Base-by-base conservation (phyloP, 1,140 invertebrate species). In the Euschistus heros region DNA sequence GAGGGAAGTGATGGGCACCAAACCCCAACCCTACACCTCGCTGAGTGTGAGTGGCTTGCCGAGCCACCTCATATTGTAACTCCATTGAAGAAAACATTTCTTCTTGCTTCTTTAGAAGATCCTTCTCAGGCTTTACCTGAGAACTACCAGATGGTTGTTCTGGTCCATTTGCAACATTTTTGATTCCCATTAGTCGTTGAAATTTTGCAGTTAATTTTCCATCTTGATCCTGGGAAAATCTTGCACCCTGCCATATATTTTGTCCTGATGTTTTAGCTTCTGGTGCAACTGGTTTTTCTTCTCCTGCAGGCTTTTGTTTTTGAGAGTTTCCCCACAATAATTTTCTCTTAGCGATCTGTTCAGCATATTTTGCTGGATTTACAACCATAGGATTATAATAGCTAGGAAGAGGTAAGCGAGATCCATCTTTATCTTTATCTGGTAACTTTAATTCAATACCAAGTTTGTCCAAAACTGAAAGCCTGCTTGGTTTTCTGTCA, bases 131-230 rank as follows among this genome's bases (percentile, higher is more conserved):
- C 6, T 44, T 27, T 15, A 7, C 20, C 15, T 55, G 18, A 37
- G 46, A 20, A 54, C 33, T 59, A n/a, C 24, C n/a, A 14, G 26
- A 42, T n/a, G 54, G 10, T 6, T 15, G 37, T 18, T 15, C 57
- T 18, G 15, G 15, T 30, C 62, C 46, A 27, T 46, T 26, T 8
- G 62, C 17, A 75, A 79, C 81, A 22, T 82, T 81, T 75, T 89
- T 94, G 55, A 97, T 95, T 47, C 94, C 94, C 94, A 97, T 97
- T 13, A 97, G 77, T 68, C 94, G 81, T 76, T 94, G 90, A 76
- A 97, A 97, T 77, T 97, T 97, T n/a, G 87, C 91, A 0, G 89
- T 87, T 65, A 93, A 87, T 78, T 91, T 87, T 47, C 91, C 92
- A 77, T 95, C 93, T 37, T 86, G 81, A 77, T 95, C 92, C 72